A percentile compares a stretch with the other conserved stretches of the same genome.
phyloP scores from a whole-genome alignment of 2,888 invertebrate genomes.

The Caenorhabditis wallacei region DNA sequence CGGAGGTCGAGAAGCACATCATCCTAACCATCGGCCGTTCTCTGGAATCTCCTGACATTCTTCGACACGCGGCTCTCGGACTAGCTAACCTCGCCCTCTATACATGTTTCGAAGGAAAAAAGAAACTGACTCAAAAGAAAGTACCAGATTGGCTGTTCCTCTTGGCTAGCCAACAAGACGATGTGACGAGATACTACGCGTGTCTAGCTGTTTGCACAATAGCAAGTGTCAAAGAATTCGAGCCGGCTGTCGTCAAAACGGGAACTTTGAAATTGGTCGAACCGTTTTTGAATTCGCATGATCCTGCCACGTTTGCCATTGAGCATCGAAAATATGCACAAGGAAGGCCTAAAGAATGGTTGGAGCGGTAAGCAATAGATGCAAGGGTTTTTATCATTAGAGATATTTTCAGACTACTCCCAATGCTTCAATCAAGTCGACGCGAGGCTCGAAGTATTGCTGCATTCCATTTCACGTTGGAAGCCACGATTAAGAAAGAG shows the following conservation, averaged over 20 bases:
- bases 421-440: constrained; percentile 94
- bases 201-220: constrained; percentile 94
- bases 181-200: constrained; percentile 98
- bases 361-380: constrained; percentile 71
- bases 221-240: constrained; percentile 88
- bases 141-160: constrained; percentile 93
- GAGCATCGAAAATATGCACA: constrained; percentile 85
- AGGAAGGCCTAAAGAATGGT: constrained; percentile 84
- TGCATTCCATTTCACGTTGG: constrained; percentile 98
- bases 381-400: too few species aligned
- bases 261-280: constrained; percentile 97
- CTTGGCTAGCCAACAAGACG: constrained; percentile 91
- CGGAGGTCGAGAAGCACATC: constrained; percentile 81
- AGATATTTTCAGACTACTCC: constrained; percentile 88
- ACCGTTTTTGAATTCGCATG: constrained; percentile 95
- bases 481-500: constrained; percentile 95
- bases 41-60: constrained; percentile 75
- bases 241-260: constrained; percentile 95
- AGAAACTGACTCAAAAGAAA: constrained; percentile 84
- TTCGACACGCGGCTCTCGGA: constrained; percentile 95
- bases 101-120: constrained; percentile 86
- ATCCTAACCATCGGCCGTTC: constrained; percentile 81
- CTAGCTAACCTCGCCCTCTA: constrained; percentile 96
- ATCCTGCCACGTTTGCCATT: constrained; percentile 94
- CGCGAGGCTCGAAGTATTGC: constrained; percentile 97